Evolutionary conservation across 2,113 vertebrate species (phyloP), one percentile per base, ranked within the genome.

Genomic region (Notothenia coriiceps): DNA sequence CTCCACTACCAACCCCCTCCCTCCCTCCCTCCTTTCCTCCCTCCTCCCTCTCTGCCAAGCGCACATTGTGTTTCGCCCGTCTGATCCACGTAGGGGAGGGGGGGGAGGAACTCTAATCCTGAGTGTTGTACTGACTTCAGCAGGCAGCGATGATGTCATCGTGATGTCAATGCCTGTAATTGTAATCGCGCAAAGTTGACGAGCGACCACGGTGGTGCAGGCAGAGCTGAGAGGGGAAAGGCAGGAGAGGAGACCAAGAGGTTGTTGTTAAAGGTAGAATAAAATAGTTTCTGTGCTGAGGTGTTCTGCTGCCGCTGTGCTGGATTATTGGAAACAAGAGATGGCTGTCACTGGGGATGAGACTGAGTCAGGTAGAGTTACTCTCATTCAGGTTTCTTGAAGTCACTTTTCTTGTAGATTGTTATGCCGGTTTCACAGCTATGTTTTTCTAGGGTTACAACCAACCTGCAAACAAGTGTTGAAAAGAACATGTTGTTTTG

Each of bases 311-410:
- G 67, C 78, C 65, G 91, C 60, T 74, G 86, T 72, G 83, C 91
- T 95, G 94, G 94, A 93, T 94, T 96, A 94, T 93, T 95, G 93
- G 91, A 91, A 89, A 90, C 86, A 69, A 68, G 85, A 91, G 88
- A 99, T 98, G 97, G 97, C 97, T 94, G 97, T 99, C 22, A 98
- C 97, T 10, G 96, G 97, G 80, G 97, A 98, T 79, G 97, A 98
- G 89, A 97, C 97, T 70, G 95, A 95, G 84, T 93, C 94, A 94
- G 98, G 98, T 98, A 97, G 91, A 78, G 62, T 78, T 77, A 13
- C 74, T 40, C 25, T 77, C 2, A 50, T 11, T 29, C 29, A 29
- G 29, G 29, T 29, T 29, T 29, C 29, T 29, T 4, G 2, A 52
- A 50, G 33, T 61, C 7, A 55, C 14, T 43, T 56, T 66, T 55